phyloP scores from a whole-genome alignment of 2,113 vertebrate species.

The Motacilla tschutschensis region DNA sequence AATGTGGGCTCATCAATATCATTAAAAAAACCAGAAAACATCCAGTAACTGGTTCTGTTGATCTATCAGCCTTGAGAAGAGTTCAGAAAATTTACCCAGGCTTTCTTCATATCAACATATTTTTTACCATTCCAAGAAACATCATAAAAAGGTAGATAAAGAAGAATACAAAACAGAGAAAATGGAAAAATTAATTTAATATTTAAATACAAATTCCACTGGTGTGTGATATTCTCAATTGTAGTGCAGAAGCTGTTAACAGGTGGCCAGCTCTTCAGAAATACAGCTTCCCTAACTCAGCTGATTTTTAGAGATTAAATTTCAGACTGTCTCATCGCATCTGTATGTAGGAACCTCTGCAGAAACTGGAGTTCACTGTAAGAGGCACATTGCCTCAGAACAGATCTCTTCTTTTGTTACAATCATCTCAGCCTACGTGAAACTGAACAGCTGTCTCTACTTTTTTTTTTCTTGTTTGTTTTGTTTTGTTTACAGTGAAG shows the following conservation, averaged over 20 bases:
- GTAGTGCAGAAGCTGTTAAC: background rate
- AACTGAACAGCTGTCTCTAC: background rate
- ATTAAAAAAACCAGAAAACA: background rate
- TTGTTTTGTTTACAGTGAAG: background rate
- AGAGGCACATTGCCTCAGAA: background rate
- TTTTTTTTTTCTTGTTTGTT: background rate
- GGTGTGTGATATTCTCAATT: background rate
- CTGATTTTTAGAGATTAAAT: slow-evolving; percentile 47
- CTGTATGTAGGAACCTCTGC: slow-evolving; percentile 1
- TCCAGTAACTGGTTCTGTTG: background rate
- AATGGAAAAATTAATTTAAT: background rate
- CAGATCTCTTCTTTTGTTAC: background rate
- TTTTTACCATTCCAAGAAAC: background rate
- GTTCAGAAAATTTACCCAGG: background rate
- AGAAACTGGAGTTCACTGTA: background rate
- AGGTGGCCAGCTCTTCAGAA: slow-evolving; percentile 38
- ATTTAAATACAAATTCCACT: background rate
- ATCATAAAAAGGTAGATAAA: background rate
- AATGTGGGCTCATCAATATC: fast-evolving
- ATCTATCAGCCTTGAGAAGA: background rate
- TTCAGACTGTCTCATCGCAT: slow-evolving; percentile 17
- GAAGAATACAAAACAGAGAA: background rate
- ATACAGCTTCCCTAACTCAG: slow-evolving; percentile 34
- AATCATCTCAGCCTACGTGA: background rate
- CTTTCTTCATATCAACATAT: background rate